Conservation (phyloP, 53 echinoderm and acorn worm genomes). For the Holothuria scabra region DNA sequence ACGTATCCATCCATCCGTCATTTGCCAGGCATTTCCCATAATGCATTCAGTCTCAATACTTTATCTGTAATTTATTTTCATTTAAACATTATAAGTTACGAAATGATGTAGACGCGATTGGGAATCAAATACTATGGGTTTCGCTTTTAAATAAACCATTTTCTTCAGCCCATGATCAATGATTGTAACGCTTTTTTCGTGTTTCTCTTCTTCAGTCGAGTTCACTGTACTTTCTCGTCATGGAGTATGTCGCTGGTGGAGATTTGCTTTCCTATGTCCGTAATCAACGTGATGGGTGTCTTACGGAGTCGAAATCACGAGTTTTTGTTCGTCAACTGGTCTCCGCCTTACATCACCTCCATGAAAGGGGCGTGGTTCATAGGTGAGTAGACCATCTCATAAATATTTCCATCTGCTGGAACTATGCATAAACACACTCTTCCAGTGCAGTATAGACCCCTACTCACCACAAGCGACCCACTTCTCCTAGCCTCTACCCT, state of each 20-base stretch:
- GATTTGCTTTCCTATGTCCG: conserved; percentile 84
- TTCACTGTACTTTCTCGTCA: conserved; percentile 85
- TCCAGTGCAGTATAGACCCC: no score
- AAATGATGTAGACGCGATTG: no score
- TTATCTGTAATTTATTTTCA: no score
- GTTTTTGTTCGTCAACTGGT: conserved; percentile 94
- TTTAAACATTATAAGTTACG: no score
- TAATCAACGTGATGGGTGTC: conserved; percentile 76
- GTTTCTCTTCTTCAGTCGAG: conserved; percentile 60
- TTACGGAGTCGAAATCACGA: conserved; percentile 76
- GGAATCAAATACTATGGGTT: no score
- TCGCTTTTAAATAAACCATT: neutral
- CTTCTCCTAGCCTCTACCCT: no score
- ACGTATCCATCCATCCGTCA: no score
- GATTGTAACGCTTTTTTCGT: neutral
- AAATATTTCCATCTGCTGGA: no score
- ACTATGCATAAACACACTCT: no score
- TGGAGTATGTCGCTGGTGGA: conserved; percentile 91
- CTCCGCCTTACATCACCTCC: conserved; percentile 92
- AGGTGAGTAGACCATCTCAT: conserved; percentile 61
- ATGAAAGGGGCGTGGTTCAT: conserved; percentile 93
- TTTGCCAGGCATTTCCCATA: no score
- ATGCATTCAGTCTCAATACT: no score
- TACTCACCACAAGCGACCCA: no score
- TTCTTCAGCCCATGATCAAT: neutral